These are phyloP conservation scores for Penaeus vannamei DNA, from an alignment of 1,140 invertebrate genomes.

Conservation along the genomic window DNA sequence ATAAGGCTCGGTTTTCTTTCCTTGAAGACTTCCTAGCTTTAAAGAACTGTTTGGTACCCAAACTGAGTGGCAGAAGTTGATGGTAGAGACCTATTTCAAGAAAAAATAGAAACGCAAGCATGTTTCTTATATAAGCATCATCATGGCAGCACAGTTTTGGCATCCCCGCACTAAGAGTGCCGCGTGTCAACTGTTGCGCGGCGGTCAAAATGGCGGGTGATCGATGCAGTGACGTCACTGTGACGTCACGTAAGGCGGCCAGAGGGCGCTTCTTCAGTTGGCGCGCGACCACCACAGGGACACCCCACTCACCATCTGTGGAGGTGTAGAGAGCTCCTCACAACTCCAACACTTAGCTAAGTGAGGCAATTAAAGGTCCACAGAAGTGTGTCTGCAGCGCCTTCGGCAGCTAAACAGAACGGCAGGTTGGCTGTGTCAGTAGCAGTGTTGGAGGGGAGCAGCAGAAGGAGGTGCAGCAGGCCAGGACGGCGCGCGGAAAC, in stretches of 20 bases:
- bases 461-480: slow-evolving; percentile 10
- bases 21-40: no score
- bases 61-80: no score
- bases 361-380: neutral
- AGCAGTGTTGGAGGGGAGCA: slow-evolving; percentile 36
- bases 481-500: slow-evolving; percentile 53
- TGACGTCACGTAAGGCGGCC: slow-evolving; percentile 42
- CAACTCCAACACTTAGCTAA: slow-evolving; percentile 9
- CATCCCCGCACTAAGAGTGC: slow-evolving; percentile 36
- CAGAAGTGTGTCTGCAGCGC: slow-evolving; percentile 16
- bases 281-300: slow-evolving; percentile 46
- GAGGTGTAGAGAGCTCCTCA: slow-evolving; percentile 32
- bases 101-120: no score
- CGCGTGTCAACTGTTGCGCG: slow-evolving; percentile 59
- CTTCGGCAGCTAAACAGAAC: slow-evolving; percentile 21
- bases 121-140: no score
- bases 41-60: no score
- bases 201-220: slow-evolving; percentile 57
- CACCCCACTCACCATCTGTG: slow-evolving; percentile 32
- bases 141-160: no score
- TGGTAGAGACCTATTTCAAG: no score
- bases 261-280: slow-evolving; percentile 54
- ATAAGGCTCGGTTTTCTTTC: no score
- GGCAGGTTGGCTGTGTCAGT: slow-evolving; percentile 36
- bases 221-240: slow-evolving; percentile 47